Conservation (phyloP, 2,888 invertebrate genomes). For the Leptinotarsa rubiginosa region DNA sequence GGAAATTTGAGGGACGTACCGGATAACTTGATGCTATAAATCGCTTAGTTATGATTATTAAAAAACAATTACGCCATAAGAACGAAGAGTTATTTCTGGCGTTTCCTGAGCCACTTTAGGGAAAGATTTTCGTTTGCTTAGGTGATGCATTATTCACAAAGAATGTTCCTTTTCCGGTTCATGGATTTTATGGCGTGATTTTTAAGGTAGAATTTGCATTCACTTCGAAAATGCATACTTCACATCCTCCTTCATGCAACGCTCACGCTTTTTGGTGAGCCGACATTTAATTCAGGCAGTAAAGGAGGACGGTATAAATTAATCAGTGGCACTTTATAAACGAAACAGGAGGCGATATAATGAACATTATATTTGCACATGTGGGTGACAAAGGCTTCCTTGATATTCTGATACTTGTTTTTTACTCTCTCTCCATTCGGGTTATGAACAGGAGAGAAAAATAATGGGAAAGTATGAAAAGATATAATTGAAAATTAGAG, state of each 20-base stretch:
- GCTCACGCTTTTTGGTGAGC: slow-evolving; percentile 34
- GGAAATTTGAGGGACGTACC: slow-evolving; percentile 30
- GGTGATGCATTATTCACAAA: slow-evolving; percentile 49
- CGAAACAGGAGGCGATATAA: slow-evolving; percentile 22
- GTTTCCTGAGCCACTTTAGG: slow-evolving; percentile 50
- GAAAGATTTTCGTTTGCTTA: slow-evolving; percentile 53
- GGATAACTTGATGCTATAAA: slow-evolving; percentile 37
- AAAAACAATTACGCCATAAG: slow-evolving; percentile 48
- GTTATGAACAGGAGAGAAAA: no score
- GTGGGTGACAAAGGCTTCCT: no score
- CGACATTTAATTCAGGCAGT: slow-evolving; percentile 36
- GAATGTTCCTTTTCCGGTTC: slow-evolving; percentile 54
- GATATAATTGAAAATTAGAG: no score
- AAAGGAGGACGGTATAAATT: slow-evolving; percentile 34
- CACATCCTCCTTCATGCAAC: slow-evolving; percentile 29
- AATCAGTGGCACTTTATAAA: slow-evolving; percentile 29
- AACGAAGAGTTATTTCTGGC: slow-evolving; percentile 36
- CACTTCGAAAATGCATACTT: slow-evolving; percentile 46
- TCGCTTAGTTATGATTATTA: slow-evolving; percentile 48
- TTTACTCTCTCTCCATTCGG: no score
- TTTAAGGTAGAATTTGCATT: slow-evolving; percentile 58
- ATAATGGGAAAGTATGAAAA: no score
- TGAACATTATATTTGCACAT: slow-evolving; percentile 15
- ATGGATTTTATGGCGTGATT: slow-evolving; percentile 57
- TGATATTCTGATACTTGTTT: no score